Conservation (phyloP, 2,888 invertebrate genomes). For the Phortica magna region DNA sequence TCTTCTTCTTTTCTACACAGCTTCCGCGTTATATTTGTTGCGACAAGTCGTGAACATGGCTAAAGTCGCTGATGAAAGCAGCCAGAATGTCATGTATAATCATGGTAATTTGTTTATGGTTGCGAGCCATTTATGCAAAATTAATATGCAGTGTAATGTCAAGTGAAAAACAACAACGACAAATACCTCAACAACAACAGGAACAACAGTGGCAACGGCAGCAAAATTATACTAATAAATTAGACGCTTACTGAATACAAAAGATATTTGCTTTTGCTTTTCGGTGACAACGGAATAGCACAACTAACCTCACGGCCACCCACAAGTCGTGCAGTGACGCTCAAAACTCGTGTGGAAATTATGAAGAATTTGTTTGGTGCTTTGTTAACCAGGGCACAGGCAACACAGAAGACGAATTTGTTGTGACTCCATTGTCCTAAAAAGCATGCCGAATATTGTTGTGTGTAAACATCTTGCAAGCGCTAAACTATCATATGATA, state of each 20-base stretch:
- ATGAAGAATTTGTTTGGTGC: conserved; percentile 15
- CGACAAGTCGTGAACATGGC: conserved; percentile 19
- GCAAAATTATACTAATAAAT: conserved; percentile 32
- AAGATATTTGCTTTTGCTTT: background rate
- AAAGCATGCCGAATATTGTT: too few species aligned
- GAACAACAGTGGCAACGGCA: background rate
- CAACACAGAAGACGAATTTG: background rate
- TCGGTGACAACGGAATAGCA: background rate
- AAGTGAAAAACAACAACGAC: conserved; percentile 13
- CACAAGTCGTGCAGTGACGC: background rate
- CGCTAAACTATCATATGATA: too few species aligned
- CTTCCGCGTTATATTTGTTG: background rate
- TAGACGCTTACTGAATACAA: conserved; percentile 25
- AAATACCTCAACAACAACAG: background rate
- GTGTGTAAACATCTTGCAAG: too few species aligned
- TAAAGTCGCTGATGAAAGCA: background rate
- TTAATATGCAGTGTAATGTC: conserved; percentile 32
- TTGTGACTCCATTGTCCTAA: background rate
- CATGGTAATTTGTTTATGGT: conserved; percentile 39
- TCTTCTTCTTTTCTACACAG: background rate
- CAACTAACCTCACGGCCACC: background rate
- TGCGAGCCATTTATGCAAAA: conserved; percentile 33
- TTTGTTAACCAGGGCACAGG: background rate
- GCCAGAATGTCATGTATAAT: conserved; percentile 31
- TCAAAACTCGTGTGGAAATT: conserved; percentile 25